phyloP scores from a whole-genome alignment of 1,140 invertebrate genomes.

The Venustaconcha ellipsiformis region DNA sequence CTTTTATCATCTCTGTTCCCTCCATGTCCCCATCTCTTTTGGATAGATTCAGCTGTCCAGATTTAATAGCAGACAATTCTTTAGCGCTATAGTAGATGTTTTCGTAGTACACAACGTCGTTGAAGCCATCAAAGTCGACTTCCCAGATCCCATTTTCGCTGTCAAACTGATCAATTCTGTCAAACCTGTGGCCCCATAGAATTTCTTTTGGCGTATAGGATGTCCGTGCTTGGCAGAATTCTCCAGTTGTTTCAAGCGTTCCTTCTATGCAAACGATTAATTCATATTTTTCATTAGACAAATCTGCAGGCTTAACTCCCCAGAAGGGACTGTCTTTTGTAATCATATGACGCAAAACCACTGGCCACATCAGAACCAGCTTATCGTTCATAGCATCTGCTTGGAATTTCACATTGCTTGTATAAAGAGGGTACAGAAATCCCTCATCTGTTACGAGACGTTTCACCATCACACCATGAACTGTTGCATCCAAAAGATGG shows the following conservation, averaged over 20 bases:
- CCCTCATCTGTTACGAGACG: slow-evolving; percentile 55
- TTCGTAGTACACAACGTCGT: slow-evolving; percentile 56
- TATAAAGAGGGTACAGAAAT: slow-evolving; percentile 51
- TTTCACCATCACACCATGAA: slow-evolving; percentile 74
- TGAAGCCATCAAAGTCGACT: slow-evolving; percentile 58
- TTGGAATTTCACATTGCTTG: slow-evolving; percentile 71
- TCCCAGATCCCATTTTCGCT: slow-evolving; percentile 56
- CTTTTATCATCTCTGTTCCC: no score
- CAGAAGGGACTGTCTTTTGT: slow-evolving; percentile 89
- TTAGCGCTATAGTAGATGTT: slow-evolving; percentile 58
- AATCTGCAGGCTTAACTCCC: slow-evolving; percentile 85
- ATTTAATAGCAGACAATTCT: slow-evolving; percentile 42
- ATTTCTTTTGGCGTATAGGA: slow-evolving; percentile 71
- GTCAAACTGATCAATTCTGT: slow-evolving; percentile 63
- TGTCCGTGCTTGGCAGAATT: slow-evolving; percentile 69
- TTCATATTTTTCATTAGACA: slow-evolving; percentile 90
- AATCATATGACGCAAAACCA: slow-evolving; percentile 83
- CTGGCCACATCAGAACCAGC: slow-evolving; percentile 96
- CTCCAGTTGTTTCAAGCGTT: slow-evolving; percentile 67
- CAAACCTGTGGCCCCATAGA: slow-evolving; percentile 71
- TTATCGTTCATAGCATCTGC: slow-evolving; percentile 86
- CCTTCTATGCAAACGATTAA: slow-evolving; percentile 96
- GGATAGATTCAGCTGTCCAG: no score
- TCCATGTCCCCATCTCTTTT: no score
- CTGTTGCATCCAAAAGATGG: slow-evolving; percentile 71